Evolutionary conservation across 2,113 vertebrate genomes (phyloP).

Genomic region (Pomatorhinus ruficollis): DNA sequence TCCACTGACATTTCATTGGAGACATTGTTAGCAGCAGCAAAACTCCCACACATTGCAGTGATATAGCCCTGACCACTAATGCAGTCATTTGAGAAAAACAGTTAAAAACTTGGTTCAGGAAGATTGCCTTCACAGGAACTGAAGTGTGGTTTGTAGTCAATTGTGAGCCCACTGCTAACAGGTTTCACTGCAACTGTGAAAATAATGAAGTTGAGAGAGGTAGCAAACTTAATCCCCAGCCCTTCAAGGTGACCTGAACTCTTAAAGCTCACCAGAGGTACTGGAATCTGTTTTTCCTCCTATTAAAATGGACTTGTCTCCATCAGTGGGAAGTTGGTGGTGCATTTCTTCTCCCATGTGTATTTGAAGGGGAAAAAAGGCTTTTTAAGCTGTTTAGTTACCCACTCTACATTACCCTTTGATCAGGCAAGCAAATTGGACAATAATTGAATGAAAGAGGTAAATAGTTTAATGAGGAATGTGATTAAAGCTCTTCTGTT

Average conservation of each 20-base stretch:
- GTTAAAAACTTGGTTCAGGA: neutral
- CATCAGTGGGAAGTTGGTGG: neutral
- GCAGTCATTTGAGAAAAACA: neutral
- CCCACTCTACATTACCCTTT: neutral
- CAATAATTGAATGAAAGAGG: neutral
- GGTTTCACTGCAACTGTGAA: neutral
- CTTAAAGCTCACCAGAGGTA: neutral
- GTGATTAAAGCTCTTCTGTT: neutral
- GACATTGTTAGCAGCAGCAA: neutral
- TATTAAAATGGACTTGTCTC: neutral
- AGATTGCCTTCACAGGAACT: neutral
- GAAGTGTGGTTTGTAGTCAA: neutral
- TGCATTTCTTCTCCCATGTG: neutral
- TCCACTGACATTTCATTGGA: neutral
- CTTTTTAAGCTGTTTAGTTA: neutral
- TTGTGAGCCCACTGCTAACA: neutral
- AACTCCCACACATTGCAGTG: neutral
- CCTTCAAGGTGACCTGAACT: neutral
- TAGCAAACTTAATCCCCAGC: neutral
- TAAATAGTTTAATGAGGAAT: neutral
- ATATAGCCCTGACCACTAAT: neutral
- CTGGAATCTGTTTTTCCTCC: neutral
- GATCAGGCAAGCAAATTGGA: neutral
- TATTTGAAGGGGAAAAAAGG: neutral
- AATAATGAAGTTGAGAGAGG: neutral